phyloP scores from a whole-genome alignment of 2,113 vertebrate genomes.

The Toxostoma redivivum region DNA sequence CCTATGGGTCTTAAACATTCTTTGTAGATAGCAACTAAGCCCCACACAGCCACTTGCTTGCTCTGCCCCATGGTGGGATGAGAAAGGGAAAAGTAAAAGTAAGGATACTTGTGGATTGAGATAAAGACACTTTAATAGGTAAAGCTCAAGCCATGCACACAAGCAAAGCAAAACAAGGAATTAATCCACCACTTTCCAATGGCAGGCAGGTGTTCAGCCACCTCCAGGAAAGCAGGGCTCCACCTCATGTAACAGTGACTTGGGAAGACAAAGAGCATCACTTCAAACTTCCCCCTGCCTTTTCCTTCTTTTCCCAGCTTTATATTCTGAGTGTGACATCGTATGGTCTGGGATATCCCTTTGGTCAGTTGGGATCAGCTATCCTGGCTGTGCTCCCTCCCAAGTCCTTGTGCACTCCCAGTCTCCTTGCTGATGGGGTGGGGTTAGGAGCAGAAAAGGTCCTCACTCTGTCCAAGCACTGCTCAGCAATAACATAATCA shows the following conservation, averaged over 20 bases:
- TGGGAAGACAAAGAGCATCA: neutral
- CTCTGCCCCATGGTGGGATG: neutral
- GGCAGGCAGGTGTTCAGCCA: neutral
- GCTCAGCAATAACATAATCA: neutral
- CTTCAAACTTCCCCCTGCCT: neutral
- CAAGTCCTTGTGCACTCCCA: neutral
- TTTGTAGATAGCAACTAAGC: neutral
- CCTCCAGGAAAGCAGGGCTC: neutral
- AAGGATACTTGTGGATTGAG: neutral
- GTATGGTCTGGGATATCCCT: neutral
- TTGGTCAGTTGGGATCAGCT: neutral
- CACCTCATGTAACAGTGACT: too few species aligned
- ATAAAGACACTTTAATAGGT: neutral
- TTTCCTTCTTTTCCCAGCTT: neutral
- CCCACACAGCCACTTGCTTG: neutral
- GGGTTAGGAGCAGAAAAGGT: neutral
- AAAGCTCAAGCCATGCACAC: neutral
- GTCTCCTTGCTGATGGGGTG: too few species aligned
- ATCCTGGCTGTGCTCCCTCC: neutral
- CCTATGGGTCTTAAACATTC: neutral
- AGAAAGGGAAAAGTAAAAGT: neutral
- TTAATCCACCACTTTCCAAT: neutral
- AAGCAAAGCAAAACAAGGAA: neutral
- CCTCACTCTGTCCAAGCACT: neutral
- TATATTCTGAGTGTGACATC: fast-evolving